Percentiles rank a stretch among this genome's conserved stretches.
Conservation (phyloP, 2,888 invertebrate genomes). For the Caenorhabditis wallacei region DNA sequence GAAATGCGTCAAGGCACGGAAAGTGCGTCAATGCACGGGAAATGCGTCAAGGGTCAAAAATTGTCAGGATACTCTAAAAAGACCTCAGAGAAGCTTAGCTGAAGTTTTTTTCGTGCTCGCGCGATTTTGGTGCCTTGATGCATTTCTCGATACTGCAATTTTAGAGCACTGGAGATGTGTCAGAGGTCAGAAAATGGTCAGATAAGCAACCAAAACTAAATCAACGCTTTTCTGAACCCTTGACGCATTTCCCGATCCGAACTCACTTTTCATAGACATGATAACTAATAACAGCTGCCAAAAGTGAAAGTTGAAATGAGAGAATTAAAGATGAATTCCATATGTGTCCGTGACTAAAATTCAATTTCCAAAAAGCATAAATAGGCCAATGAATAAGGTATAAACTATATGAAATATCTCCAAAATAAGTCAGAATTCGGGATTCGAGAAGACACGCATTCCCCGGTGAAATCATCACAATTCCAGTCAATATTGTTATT, state of each 20-base stretch:
- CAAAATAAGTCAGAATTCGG: neutral
- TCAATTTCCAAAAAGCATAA: neutral
- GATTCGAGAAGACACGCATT: neutral
- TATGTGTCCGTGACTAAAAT: neutral
- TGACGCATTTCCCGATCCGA: neutral
- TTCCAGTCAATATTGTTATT: neutral
- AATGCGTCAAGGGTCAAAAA: neutral
- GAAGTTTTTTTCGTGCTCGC: too few species aligned
- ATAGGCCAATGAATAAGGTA: conserved; percentile 7
- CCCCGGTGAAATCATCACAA: neutral
- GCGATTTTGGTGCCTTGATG: too few species aligned
- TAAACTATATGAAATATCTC: conserved; percentile 14
- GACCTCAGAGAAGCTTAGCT: too few species aligned
- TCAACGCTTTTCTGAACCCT: neutral
- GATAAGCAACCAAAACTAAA: too few species aligned
- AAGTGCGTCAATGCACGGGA: neutral
- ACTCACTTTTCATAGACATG: neutral
- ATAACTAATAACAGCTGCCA: neutral
- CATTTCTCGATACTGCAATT: too few species aligned
- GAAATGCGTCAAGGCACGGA: neutral
- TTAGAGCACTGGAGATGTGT: too few species aligned
- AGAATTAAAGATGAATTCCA: neutral
- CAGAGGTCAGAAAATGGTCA: too few species aligned
- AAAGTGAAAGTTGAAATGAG: neutral
- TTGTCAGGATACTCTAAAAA: too few species aligned